Conservation (phyloP, 2,888 invertebrate species). For the Macroteleia sp. region DNA sequence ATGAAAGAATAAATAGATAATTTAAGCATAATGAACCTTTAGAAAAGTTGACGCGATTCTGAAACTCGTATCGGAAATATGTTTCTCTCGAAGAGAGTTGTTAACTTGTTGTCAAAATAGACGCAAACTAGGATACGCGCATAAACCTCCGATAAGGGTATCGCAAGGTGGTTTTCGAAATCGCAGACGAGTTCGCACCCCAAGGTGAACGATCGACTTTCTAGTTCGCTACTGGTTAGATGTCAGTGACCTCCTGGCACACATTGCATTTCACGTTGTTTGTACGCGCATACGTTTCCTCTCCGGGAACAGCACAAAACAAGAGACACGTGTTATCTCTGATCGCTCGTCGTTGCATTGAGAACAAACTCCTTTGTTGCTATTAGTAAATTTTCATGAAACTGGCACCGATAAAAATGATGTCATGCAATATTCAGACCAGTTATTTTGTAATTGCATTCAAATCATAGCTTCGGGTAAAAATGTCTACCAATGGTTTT, state of each 20-base stretch:
- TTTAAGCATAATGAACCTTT: constrained; percentile 4
- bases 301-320: constrained; percentile 36
- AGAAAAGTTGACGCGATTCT: constrained; percentile 23
- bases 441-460: too few species aligned
- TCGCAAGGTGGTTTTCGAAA: constrained; percentile 53
- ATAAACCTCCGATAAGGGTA: constrained; percentile 51
- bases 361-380: constrained; percentile 41
- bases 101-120: constrained; percentile 26
- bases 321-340: constrained; percentile 44
- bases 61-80: constrained; percentile 19
- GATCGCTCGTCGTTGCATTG: constrained; percentile 23
- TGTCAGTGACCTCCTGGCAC: constrained; percentile 75
- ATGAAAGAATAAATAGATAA: too few species aligned
- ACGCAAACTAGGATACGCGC: constrained; percentile 33
- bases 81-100: constrained; percentile 4
- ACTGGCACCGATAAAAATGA: not conserved
- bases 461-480: too few species aligned
- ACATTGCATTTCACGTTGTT: constrained; percentile 64
- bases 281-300: constrained; percentile 49
- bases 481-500: too few species aligned
- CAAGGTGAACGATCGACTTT: constrained; percentile 64
- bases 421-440: too few species aligned
- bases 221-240: constrained; percentile 57
- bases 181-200: constrained; percentile 54
- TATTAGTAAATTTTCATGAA: constrained; percentile 20